Conservation (phyloP, 2,797 vertebrate genomes). For the Benthosema pterotum region DNA sequence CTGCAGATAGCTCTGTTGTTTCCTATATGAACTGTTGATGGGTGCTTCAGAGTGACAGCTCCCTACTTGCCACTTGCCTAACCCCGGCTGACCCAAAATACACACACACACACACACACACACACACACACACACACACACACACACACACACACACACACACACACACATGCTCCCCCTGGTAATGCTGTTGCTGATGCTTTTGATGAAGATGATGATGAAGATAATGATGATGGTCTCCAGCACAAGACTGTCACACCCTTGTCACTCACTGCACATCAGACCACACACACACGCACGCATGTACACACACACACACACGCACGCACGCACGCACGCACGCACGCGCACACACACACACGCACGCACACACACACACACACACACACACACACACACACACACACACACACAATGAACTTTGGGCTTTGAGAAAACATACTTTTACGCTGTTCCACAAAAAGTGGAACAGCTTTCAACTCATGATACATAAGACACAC, state of each 20-base stretch:
- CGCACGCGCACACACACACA: too few relatives aligned
- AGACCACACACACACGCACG: constrained; percentile 20
- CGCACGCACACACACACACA: too few relatives aligned
- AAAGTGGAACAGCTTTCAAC: too few relatives aligned
- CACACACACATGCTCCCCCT: constrained; percentile 4
- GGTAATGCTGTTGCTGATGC: constrained; percentile 8
- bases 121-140: constrained; percentile 3
- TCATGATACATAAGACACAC: neutral
- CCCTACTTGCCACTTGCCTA: constrained; percentile 6
- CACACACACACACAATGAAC: neutral
- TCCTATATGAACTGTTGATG: constrained; percentile 8
- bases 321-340: too few relatives aligned
- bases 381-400: neutral
- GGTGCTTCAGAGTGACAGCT: constrained; percentile 13
- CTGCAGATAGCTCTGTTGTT: neutral
- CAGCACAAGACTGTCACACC: constrained; percentile 74
- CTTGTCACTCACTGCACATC: constrained; percentile 73
- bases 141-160: constrained; percentile 1
- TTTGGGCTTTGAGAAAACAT: too few relatives aligned
- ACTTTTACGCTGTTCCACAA: too few relatives aligned
- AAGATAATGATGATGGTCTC: constrained; percentile 37
- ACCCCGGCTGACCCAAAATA: neutral
- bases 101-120: constrained; percentile 2
- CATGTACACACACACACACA: too few relatives aligned
- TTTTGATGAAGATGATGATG: constrained; percentile 37